Percentiles rank a stretch among this genome's conserved stretches.
These are phyloP conservation scores for Hydriomena furcata DNA, from an alignment of 2,888 invertebrate genomes.

Conservation along the genomic window DNA sequence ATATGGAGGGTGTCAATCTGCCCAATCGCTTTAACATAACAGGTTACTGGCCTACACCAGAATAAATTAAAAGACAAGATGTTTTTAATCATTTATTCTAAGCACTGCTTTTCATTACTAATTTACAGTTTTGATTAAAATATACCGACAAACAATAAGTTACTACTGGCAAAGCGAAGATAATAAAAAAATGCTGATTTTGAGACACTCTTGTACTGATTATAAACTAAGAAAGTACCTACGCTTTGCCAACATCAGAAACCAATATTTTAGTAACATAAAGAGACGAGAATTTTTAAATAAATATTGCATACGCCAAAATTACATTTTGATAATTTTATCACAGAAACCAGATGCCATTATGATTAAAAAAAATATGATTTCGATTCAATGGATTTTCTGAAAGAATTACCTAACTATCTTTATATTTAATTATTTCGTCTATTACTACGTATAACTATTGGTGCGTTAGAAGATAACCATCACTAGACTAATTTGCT, in stretches of 20 bases:
- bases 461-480: conserved; percentile 35
- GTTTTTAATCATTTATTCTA: conserved; percentile 67
- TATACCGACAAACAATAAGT: conserved; percentile 57
- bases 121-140: conserved; percentile 62
- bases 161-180: conserved; percentile 68
- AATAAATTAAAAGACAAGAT: conserved; percentile 30
- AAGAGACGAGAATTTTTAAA: conserved; percentile 15
- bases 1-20: too few species aligned
- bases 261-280: conserved; percentile 9
- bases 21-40: too few species aligned
- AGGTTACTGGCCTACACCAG: too few species aligned
- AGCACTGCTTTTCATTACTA: conserved; percentile 73
- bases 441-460: conserved; percentile 27
- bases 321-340: conserved; percentile 63
- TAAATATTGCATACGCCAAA: conserved; percentile 49
- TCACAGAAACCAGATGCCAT: conserved; percentile 62
- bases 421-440: background rate
- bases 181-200: conserved; percentile 1
- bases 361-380: conserved; percentile 15
- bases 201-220: conserved; percentile 14
- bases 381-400: conserved; percentile 14
- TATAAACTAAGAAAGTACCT: background rate
- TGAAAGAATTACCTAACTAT: background rate
- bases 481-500: conserved; percentile 28
- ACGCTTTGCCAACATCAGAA: conserved; percentile 27